Evolutionary conservation across 2,113 vertebrate genomes (phyloP).

Genomic region (Percopsis transmontana): DNA sequence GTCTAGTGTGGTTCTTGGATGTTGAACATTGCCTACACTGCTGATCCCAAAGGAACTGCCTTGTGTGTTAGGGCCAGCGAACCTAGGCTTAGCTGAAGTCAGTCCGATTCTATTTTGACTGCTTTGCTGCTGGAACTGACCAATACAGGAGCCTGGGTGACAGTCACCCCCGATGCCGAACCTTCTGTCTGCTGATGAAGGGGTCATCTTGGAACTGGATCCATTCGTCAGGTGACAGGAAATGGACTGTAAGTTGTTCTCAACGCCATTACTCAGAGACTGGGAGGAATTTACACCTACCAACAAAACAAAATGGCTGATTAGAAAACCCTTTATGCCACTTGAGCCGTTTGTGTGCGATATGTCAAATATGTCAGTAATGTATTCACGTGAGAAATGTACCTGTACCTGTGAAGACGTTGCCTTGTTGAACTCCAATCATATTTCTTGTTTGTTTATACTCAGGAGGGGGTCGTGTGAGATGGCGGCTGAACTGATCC

Average conservation of each 20-base stretch:
- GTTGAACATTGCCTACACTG: slow-evolving; percentile 74
- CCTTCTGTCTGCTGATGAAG: slow-evolving; percentile 77
- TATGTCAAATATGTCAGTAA: background rate
- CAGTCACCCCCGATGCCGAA: slow-evolving; percentile 80
- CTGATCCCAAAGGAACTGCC: slow-evolving; percentile 79
- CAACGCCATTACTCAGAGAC: slow-evolving; percentile 81
- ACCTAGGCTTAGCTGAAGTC: slow-evolving; percentile 79
- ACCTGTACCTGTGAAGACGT: slow-evolving; percentile 82
- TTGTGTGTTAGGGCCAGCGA: slow-evolving; percentile 76
- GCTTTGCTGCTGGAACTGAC: slow-evolving; percentile 82
- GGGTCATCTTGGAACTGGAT: slow-evolving; percentile 80
- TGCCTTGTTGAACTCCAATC: slow-evolving; percentile 80
- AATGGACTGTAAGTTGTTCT: slow-evolving; percentile 78
- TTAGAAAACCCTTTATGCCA: background rate
- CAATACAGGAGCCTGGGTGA: slow-evolving; percentile 73
- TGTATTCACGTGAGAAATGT: background rate
- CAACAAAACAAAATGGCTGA: slow-evolving; percentile 5
- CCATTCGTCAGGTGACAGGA: slow-evolving; percentile 81
- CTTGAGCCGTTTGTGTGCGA: background rate
- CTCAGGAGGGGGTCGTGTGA: slow-evolving; percentile 93
- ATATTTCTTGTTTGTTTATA: slow-evolving; percentile 90
- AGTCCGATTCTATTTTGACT: slow-evolving; percentile 80
- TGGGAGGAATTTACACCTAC: slow-evolving; percentile 80
- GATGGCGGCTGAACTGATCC: slow-evolving; percentile 90
- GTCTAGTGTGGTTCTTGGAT: slow-evolving; percentile 74